Conservation (phyloP, 2,888 invertebrate genomes). For the Orgyia antiqua region DNA sequence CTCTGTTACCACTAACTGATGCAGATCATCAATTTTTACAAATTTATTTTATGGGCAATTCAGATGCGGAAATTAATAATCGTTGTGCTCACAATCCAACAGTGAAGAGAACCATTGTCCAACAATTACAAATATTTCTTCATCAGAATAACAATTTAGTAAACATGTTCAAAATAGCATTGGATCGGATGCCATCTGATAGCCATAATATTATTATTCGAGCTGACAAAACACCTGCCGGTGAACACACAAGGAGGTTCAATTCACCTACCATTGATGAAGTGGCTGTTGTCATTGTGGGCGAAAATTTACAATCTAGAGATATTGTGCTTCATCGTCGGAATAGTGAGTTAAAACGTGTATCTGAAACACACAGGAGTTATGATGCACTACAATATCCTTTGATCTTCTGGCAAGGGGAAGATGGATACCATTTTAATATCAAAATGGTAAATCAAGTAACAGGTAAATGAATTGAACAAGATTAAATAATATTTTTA, state of each 20-base stretch:
- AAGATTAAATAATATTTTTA: neutral
- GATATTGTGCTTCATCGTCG: slow-evolving; percentile 38
- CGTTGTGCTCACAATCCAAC: slow-evolving; percentile 23
- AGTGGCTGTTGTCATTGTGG: slow-evolving; percentile 26
- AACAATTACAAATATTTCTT: slow-evolving; percentile 20
- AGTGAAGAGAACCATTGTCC: slow-evolving; percentile 22
- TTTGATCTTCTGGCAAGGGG: slow-evolving; percentile 14
- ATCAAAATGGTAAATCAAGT: slow-evolving; percentile 2
- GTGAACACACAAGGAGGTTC: slow-evolving; percentile 25
- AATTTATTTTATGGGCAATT: slow-evolving; percentile 28
- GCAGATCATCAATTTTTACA: slow-evolving; percentile 18
- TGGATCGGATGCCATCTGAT: slow-evolving; percentile 29
- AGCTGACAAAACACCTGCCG: slow-evolving; percentile 30
- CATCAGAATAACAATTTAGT: too few relatives aligned
- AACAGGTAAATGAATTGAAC: slow-evolving; percentile 1
- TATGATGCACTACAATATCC: slow-evolving; percentile 38
- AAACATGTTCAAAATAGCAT: too few relatives aligned
- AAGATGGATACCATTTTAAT: slow-evolving; percentile 9
- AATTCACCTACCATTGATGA: slow-evolving; percentile 31
- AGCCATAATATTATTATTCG: slow-evolving; percentile 29
- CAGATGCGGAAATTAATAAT: slow-evolving; percentile 14
- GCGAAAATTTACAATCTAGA: slow-evolving; percentile 22
- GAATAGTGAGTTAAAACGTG: slow-evolving; percentile 23
- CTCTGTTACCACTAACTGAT: slow-evolving; percentile 18
- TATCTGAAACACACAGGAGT: slow-evolving; percentile 29